Base-by-base conservation (phyloP, 2,888 invertebrate species). In the Hypselothyrea guttata region DNA sequence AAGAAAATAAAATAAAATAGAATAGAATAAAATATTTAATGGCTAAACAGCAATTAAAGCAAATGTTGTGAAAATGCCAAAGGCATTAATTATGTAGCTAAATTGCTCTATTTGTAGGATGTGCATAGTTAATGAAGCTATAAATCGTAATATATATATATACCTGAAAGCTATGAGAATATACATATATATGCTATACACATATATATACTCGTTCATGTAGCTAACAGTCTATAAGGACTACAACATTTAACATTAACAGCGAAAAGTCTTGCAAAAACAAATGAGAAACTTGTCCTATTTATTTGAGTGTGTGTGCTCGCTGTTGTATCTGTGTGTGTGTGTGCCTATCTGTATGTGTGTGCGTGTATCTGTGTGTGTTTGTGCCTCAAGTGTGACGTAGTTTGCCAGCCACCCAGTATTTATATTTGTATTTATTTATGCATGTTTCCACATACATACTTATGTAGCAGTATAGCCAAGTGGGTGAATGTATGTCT, bases 341-440 rank as follows among this genome's bases (percentile, higher is more conserved):
- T 60, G n/a, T n/a, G n/a, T n/a, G n/a, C 76, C 77, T 68, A 77
- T 71, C 76, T 77, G 71, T 56, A 40, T 37, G 47, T 58, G 55
- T 61, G 49, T 52, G 34, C 40, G 30, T 41, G 40, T 45, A 37
- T 47, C 54, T 45, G 31, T 59, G 41, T 60, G 45, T 56, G 58
- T 60, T 38, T 56, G 58, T 53, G 62, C 67, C 33, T 11, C 45
- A 57, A 55, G 59, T 64, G 66, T 74, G 74, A 74, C 74, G 74
- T 78, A 74, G 68, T 68, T 78, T 40, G 60, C 60, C 53, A 41
- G 12, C 66, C 15, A 51, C 16, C 22, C 54, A 48, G 27, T 27
- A 11, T 31, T 11, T 41, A 13, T 53, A n/a, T 33, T 16, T 13
- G 3, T 37, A 12, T 41, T 60, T 59, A 53, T 34, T 11, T 12